phyloP scores from a whole-genome alignment of 92 coral and sea anemone genomes.

The Palythoa heliodiscus region DNA sequence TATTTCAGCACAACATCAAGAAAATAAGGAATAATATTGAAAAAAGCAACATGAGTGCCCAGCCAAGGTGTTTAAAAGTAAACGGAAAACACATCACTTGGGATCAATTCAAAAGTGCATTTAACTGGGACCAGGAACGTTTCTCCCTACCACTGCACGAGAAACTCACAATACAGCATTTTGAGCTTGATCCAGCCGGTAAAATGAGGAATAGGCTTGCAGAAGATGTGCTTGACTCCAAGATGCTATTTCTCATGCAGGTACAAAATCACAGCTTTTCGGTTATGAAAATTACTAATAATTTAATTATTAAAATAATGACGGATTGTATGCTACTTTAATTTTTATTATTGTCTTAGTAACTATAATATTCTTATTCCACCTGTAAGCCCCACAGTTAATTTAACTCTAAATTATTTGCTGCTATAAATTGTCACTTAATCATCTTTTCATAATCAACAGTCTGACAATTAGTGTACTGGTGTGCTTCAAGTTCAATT shows the following conservation, averaged over 20 bases:
- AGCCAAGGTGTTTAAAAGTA: conserved; percentile 50
- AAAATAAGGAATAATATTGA: conserved; percentile 22
- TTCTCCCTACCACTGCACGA: conserved; percentile 53
- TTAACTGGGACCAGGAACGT: background rate
- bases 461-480: too few species aligned
- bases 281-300: too few species aligned
- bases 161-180: conserved; percentile 50
- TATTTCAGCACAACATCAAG: background rate
- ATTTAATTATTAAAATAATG: too few species aligned
- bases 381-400: too few species aligned
- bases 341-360: too few species aligned
- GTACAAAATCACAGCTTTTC: conserved; percentile 17
- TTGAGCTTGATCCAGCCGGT: conserved; percentile 55
- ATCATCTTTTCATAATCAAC: too few species aligned
- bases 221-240: conserved; percentile 51
- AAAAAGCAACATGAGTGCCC: conserved; percentile 44
- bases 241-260: conserved; percentile 66
- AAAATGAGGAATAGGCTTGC: conserved; percentile 62
- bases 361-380: too few species aligned
- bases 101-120: conserved; percentile 12
- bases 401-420: too few species aligned
- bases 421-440: too few species aligned
- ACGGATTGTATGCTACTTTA: too few species aligned
- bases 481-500: too few species aligned
- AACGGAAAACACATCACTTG: conserved; percentile 27